Percentiles rank a stretch among this genome's conserved stretches.
phyloP scores from a whole-genome alignment of 1,140 invertebrate genomes.

The Brachionus angularis region DNA sequence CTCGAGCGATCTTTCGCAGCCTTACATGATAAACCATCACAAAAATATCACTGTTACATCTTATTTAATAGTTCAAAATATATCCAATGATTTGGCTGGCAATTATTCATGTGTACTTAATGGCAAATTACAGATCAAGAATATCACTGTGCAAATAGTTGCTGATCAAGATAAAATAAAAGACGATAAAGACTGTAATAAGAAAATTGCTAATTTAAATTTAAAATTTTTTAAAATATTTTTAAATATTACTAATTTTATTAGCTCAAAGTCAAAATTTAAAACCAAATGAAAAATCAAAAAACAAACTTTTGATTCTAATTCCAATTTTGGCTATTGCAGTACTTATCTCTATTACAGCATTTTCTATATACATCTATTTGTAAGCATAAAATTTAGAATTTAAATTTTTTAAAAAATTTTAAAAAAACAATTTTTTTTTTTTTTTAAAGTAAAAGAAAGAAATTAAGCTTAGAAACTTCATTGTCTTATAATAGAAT shows the following conservation, averaged over 20 bases:
- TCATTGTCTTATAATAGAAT: conserved; percentile 29
- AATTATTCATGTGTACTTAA: conserved; percentile 3
- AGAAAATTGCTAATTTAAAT: too few species aligned
- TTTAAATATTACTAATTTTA: too few species aligned
- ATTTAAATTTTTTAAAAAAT: background rate
- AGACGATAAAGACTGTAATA: too few species aligned
- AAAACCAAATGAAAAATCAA: too few species aligned
- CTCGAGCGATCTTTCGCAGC: background rate
- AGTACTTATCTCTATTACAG: too few species aligned
- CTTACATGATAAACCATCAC: background rate
- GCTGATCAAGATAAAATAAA: background rate
- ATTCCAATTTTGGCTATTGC: too few species aligned
- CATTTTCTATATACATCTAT: too few species aligned
- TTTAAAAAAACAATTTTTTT: too few species aligned
- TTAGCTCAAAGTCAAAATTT: too few species aligned
- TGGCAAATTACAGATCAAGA: background rate
- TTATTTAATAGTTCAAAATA: background rate
- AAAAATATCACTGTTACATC: conserved; percentile 1
- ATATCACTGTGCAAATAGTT: background rate
- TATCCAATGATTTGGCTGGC: background rate
- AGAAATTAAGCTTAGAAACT: background rate
- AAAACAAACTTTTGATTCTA: too few species aligned
- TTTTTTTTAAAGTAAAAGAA: background rate
- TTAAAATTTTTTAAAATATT: too few species aligned
- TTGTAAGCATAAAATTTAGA: background rate